Evolutionary conservation across 2,888 invertebrate species (phyloP).

Genomic region (Drosophila rellima): DNA sequence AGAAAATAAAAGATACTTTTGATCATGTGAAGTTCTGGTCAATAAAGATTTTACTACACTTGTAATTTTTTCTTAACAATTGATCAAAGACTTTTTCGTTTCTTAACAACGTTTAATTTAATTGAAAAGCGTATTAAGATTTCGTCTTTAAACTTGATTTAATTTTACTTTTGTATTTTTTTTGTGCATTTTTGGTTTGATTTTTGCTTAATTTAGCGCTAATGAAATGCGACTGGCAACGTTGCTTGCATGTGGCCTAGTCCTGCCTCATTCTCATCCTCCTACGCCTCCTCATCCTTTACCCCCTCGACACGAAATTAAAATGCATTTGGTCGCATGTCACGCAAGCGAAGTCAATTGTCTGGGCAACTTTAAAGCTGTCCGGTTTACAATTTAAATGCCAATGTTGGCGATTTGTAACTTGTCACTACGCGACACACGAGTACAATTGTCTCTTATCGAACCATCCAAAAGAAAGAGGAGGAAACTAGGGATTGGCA

Average conservation of each 20-base stretch:
- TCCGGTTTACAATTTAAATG: slow-evolving; percentile 77
- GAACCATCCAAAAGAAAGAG: background rate
- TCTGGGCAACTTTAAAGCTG: slow-evolving; percentile 71
- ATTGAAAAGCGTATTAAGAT: background rate
- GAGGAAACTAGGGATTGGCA: background rate
- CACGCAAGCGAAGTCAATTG: slow-evolving; percentile 76
- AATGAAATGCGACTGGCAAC: slow-evolving; percentile 72
- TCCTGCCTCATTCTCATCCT: slow-evolving; percentile 31
- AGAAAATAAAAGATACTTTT: too few relatives aligned
- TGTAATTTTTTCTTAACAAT: too few relatives aligned
- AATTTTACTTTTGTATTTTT: slow-evolving; percentile 7
- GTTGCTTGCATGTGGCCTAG: slow-evolving; percentile 76
- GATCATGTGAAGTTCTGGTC: too few relatives aligned
- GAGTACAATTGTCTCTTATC: slow-evolving; percentile 4
- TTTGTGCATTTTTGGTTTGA: slow-evolving; percentile 49
- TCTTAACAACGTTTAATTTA: too few relatives aligned
- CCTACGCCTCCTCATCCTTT: background rate
- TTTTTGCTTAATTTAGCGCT: slow-evolving; percentile 78
- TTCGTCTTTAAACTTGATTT: background rate
- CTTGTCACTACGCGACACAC: slow-evolving; percentile 60
- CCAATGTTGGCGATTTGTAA: slow-evolving; percentile 78
- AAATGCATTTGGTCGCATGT: slow-evolving; percentile 67
- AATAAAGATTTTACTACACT: too few relatives aligned
- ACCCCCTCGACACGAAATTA: slow-evolving; percentile 32
- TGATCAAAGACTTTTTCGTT: too few relatives aligned